Base-by-base conservation (phyloP, 2,888 invertebrate genomes). In the Spatulosminthurus flaviceps region DNA sequence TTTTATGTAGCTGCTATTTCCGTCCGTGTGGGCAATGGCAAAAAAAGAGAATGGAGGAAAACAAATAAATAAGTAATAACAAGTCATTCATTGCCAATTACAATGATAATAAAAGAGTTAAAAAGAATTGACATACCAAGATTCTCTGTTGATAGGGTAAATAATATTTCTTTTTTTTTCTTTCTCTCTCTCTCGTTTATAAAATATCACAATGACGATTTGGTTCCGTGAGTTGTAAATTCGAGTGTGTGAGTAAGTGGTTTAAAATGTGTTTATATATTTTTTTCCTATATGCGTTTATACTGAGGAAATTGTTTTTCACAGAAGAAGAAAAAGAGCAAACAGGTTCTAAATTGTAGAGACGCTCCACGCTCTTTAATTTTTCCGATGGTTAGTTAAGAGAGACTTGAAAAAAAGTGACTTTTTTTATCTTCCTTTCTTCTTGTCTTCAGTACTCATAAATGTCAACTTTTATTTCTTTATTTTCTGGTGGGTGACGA, bases 191-290 rank as follows among this genome's bases (percentile, higher is more conserved):
- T 22, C 64, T 64, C 24, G 11, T 42, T 66, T 84, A 84, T 77
- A 83, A 84, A 84, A 84, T 84, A 84, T 84, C 84, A 84, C 84
- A 84, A 83, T 84, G 79, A 82, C 75, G 82, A 83, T 83, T 84
- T 84, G 83, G 84, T 83, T 84, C 84, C 84, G 83, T 83, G 81
- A 79, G 81, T 80, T 80, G 82, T 82, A 76, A 76, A 76, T 76
- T 76, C 76, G 76, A 67, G 76, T 76, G 67, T 76, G 70, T 64
- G 24, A 19, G 64, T 64, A 34, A 34, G 64, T 64, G 64, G 4
- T 64, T 22, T 11, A 64, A 7, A 64, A 64, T 51, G 64, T 22
- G 11, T 9, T 2, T 26, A 16, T 19, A 2, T 67, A 13, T 28
- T 67, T 66, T 66, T 66, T 66, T 22, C 19, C n/a, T n/a, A n/a